Evolutionary conservation across 2,888 invertebrate species (phyloP), one percentile per base, ranked within the genome.

Genomic region (Agrilus biguttatus): DNA sequence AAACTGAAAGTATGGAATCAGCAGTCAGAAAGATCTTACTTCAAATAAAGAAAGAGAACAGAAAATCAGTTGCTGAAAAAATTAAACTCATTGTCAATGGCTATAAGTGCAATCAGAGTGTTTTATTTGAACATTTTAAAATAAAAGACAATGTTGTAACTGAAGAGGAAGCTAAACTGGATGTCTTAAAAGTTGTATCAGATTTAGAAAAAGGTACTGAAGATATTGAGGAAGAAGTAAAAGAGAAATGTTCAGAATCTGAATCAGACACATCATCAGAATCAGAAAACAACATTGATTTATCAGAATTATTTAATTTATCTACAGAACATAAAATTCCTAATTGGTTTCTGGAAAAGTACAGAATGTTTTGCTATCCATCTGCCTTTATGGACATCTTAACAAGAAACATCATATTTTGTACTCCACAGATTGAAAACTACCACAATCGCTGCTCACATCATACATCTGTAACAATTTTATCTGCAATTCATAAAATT

Each of bases 351-450:
- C 59, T 75, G 3, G 65, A 75, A 33, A 73, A 75, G 46, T 77
- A 81, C 45, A 70, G 75, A 36, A 63, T 63, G 3, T 80, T 77
- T 21, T 55, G 67, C 36, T 73, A 83, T 49, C 78, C 86, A 0
- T 68, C 78, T 8, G 70, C 73, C 45, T 77, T 83, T 52, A 73
- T 86, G 21, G 82, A 87, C 56, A 69, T 87, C 13, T 64, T 77
- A 43, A 72, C 74, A n/a, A 71, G 76, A 34, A 71, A 75, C 45
- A 67, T 77, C 37, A 77, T 79, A 54, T 74, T 83, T 47, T 78
- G 77, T 50, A 71, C 71, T 40, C 78, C 81, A 0, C 84, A 83
- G 67, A 74, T 84, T 6, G 87, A 88, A 61, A 77, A 83, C 59
- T 76, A 74, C 53, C 60, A 62, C 4, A 70, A 72, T 37, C 66